Conservation (phyloP, 2,888 invertebrate species). For the Bellardia pandia region DNA sequence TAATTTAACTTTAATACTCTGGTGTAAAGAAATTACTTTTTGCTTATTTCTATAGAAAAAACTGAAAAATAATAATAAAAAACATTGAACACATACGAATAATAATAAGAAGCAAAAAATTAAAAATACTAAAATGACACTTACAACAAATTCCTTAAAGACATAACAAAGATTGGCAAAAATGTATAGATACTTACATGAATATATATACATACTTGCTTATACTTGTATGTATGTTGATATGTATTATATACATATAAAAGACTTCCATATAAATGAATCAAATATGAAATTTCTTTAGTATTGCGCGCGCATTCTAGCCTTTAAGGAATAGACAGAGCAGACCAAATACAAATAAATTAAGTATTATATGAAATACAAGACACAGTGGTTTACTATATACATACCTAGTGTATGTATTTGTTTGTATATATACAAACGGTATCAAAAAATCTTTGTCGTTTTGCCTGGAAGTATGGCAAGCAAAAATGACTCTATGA, state of each 20-base stretch:
- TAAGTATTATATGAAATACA: neutral
- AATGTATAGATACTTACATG: neutral
- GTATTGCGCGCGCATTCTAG: constrained; percentile 46
- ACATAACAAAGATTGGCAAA: constrained; percentile 38
- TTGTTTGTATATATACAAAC: neutral
- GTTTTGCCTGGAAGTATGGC: neutral
- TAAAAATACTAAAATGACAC: constrained; percentile 43
- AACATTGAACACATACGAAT: constrained; percentile 3
- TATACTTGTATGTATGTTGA: too few species aligned
- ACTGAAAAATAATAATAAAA: neutral
- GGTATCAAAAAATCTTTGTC: constrained; percentile 20
- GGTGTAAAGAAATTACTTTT: constrained; percentile 1
- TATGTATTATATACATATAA: neutral
- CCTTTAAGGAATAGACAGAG: constrained; percentile 35
- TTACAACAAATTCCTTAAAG: constrained; percentile 52
- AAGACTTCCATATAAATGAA: constrained; percentile 6
- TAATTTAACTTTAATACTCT: constrained; percentile 41
- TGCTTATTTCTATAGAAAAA: neutral
- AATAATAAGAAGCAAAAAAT: neutral
- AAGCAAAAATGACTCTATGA: neutral
- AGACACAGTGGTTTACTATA: neutral
- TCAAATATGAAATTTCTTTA: constrained; percentile 34
- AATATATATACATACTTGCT: too few species aligned
- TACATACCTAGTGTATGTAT: neutral
- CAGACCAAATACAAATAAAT: constrained; percentile 21